These are phyloP conservation scores for Tromatobia lineatoria DNA, from an alignment of 2,888 invertebrate species.

Conservation along the genomic window DNA sequence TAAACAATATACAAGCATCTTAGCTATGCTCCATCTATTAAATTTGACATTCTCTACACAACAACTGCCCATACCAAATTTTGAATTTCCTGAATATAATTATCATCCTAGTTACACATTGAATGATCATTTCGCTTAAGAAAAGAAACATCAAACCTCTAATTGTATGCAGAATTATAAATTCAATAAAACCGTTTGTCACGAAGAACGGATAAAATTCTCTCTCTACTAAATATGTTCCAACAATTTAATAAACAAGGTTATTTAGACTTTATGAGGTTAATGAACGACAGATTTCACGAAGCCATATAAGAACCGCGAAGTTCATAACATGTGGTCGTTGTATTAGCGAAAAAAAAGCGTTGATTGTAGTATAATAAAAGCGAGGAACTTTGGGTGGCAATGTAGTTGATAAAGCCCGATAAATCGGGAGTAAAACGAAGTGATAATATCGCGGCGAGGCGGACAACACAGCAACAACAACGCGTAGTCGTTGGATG, in stretches of 20 bases:
- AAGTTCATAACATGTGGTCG: constrained; percentile 24
- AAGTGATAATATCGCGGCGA: constrained; percentile 82
- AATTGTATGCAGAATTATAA: no score
- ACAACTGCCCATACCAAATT: no score
- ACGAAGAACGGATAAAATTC: background rate
- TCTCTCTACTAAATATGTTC: background rate
- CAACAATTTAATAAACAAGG: background rate
- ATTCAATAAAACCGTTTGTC: background rate
- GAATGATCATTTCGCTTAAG: no score
- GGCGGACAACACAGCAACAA: constrained; percentile 68
- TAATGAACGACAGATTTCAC: constrained; percentile 3
- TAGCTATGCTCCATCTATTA: no score
- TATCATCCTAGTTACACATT: no score
- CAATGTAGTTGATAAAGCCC: constrained; percentile 83
- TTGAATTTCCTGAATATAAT: no score
- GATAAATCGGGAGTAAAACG: constrained; percentile 84
- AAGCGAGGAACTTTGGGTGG: constrained; percentile 70
- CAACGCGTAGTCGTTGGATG: constrained; percentile 71
- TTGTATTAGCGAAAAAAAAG: constrained; percentile 20
- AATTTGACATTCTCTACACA: no score
- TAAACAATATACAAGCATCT: no score
- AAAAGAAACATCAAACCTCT: no score
- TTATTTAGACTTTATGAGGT: background rate
- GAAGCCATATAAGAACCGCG: constrained; percentile 30
- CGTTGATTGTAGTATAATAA: constrained; percentile 36